Evolutionary conservation across 2,797 vertebrate species (phyloP).

Genomic region (Syndactyla subalaris): DNA sequence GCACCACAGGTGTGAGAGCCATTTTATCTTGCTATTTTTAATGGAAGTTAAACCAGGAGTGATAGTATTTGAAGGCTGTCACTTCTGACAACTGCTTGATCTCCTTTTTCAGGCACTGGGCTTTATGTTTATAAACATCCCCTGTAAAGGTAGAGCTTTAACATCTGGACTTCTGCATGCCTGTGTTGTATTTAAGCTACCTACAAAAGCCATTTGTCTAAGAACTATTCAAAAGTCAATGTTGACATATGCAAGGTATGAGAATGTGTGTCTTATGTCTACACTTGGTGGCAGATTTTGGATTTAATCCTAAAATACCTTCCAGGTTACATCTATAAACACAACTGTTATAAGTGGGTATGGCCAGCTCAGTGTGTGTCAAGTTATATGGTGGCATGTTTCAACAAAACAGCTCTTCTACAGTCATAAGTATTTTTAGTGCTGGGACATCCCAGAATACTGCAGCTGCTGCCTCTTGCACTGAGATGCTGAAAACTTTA

Average conservation of each 20-base stretch:
- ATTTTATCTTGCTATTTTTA: background rate
- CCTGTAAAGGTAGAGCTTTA: background rate
- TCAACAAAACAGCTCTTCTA: background rate
- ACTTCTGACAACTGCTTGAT: background rate
- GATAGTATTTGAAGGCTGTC: background rate
- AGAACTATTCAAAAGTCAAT: background rate
- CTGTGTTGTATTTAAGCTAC: background rate
- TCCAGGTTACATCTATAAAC: background rate
- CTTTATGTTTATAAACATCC: background rate
- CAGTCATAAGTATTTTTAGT: background rate
- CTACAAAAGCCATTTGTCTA: background rate
- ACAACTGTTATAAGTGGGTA: background rate
- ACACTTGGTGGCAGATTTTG: background rate
- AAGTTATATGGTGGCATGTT: background rate
- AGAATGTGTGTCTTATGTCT: background rate
- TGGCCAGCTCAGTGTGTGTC: background rate
- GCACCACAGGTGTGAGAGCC: background rate
- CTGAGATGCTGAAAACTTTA: background rate
- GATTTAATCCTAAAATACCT: background rate
- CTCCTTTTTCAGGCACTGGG: background rate
- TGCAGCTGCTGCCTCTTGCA: background rate
- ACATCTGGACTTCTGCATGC: accelerated
- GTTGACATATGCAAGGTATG: background rate
- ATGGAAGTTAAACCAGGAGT: background rate
- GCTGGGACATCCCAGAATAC: background rate